These are phyloP conservation scores for Neodontobutis hainanensis DNA, from an alignment of 2,113 vertebrate genomes.

Conservation along the genomic window DNA sequence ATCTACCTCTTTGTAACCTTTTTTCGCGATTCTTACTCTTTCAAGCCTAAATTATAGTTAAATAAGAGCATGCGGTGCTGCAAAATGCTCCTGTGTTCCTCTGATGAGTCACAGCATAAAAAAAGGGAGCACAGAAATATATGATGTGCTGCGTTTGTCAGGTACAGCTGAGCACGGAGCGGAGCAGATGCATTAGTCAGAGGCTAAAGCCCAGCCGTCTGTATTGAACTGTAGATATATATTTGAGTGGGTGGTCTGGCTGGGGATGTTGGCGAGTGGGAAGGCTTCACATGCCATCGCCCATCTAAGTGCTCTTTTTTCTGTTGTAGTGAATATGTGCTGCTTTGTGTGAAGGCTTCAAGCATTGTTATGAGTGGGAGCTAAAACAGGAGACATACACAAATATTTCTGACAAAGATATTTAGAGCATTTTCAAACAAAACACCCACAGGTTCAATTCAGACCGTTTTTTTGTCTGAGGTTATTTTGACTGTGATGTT, in stretches of 20 bases:
- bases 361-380: slow-evolving; percentile 23
- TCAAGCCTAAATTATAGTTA: slow-evolving; percentile 11
- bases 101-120: slow-evolving; percentile 21
- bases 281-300: not conserved
- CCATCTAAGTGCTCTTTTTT: slow-evolving; percentile 10
- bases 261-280: slow-evolving; percentile 34
- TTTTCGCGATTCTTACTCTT: not conserved
- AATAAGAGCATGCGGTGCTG: not conserved
- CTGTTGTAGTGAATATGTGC: slow-evolving; percentile 7
- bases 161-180: slow-evolving; percentile 10
- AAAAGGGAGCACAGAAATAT: not conserved
- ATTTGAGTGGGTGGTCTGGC: slow-evolving; percentile 56
- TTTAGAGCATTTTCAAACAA: slow-evolving; percentile 9
- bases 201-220: slow-evolving; percentile 27
- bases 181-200: slow-evolving; percentile 49
- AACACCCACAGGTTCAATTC: not conserved
- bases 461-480: not conserved
- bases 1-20: slow-evolving; percentile 6
- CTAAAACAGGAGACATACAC: slow-evolving; percentile 14
- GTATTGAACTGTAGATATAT: slow-evolving; percentile 30
- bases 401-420: slow-evolving; percentile 13
- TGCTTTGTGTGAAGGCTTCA: not conserved
- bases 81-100: slow-evolving; percentile 12
- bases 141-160: not conserved
- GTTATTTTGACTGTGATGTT: slow-evolving; percentile 3